Evolutionary conservation across 1,140 invertebrate species (phyloP).

Genomic region (Pseudomyrmex flavicornis): DNA sequence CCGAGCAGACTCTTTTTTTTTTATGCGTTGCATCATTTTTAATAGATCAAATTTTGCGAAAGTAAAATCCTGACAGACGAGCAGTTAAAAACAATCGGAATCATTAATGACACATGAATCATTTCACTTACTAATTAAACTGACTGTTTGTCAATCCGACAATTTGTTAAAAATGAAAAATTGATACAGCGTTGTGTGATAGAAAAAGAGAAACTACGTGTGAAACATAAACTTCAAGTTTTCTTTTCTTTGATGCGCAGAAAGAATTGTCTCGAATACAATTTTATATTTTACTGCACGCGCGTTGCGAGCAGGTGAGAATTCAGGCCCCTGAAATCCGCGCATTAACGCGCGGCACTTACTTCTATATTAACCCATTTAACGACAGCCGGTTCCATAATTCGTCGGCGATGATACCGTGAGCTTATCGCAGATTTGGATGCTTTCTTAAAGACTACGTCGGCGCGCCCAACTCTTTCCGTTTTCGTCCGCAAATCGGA

Average conservation of each 20-base stretch:
- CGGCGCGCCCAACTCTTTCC: slow-evolving; percentile 22
- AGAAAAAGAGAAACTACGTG: not conserved
- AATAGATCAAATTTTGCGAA: too few relatives aligned
- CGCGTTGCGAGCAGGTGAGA: not conserved
- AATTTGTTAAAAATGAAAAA: not conserved
- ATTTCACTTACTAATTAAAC: not conserved
- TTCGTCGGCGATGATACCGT: slow-evolving; percentile 23
- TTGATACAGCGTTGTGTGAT: not conserved
- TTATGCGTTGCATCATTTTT: not conserved
- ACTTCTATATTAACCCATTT: slow-evolving; percentile 43
- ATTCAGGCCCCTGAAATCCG: not conserved
- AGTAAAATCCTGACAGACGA: not conserved
- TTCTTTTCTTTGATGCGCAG: not conserved
- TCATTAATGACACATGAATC: not conserved
- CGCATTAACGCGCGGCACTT: slow-evolving; percentile 11
- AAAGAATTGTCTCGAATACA: not conserved
- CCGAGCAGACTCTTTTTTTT: not conserved
- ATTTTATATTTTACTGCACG: not conserved
- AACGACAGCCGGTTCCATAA: slow-evolving; percentile 44
- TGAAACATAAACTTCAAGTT: not conserved
- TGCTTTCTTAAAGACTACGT: slow-evolving; percentile 42
- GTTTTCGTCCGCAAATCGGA: slow-evolving; percentile 59
- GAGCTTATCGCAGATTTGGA: slow-evolving; percentile 54
- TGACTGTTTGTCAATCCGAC: not conserved
- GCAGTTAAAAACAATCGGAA: not conserved